Evolutionary conservation across 2,113 vertebrate species (phyloP).

Genomic region (Antechinus flavipes): DNA sequence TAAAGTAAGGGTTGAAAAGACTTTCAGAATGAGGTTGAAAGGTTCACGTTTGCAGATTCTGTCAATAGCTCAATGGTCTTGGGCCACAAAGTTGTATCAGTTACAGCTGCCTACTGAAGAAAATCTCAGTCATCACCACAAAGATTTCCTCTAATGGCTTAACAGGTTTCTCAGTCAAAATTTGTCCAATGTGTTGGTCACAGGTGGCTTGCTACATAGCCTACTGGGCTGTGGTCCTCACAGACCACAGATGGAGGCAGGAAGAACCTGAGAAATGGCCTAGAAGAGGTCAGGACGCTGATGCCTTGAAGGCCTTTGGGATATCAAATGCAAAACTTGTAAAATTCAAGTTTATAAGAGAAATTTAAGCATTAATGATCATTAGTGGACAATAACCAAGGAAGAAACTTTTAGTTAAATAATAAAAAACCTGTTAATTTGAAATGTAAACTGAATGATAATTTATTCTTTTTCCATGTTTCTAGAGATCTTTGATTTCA

Average conservation of each 20-base stretch:
- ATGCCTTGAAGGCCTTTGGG: background rate
- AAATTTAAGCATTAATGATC: background rate
- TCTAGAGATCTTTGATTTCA: background rate
- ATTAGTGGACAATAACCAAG: background rate
- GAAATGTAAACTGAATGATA: background rate
- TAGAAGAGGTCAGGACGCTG: background rate
- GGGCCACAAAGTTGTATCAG: background rate
- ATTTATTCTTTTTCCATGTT: background rate
- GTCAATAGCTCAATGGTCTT: background rate
- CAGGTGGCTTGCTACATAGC: background rate
- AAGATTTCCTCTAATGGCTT: background rate
- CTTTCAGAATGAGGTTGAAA: background rate
- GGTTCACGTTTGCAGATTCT: background rate
- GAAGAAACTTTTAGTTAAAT: background rate
- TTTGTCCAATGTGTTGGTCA: background rate
- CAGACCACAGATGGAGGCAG: background rate
- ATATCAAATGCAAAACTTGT: background rate
- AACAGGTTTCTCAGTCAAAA: background rate
- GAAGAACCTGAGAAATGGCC: background rate
- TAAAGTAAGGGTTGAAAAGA: background rate
- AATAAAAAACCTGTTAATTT: background rate
- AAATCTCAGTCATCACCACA: background rate
- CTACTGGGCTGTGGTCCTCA: background rate
- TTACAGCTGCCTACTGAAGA: background rate
- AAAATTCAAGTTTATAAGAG: background rate